These are phyloP conservation scores for Nothocercus nigrocapillus DNA, from an alignment of 2,113 vertebrate genomes.

Conservation along the genomic window DNA sequence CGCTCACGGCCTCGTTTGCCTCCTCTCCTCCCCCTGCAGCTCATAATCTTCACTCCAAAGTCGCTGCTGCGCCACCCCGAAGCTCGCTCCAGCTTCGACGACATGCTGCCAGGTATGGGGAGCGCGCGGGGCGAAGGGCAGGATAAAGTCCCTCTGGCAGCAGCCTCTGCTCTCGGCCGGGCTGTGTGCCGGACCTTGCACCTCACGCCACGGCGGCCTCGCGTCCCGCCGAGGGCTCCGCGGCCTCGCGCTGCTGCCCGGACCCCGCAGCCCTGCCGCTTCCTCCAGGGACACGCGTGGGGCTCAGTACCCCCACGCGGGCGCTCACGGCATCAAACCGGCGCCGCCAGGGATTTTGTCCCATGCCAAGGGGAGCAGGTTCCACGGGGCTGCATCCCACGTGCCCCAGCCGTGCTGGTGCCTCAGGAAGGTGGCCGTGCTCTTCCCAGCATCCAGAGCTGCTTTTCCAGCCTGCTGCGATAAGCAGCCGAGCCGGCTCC, in stretches of 20 bases:
- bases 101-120: constrained; percentile 88
- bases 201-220: no score
- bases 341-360: no score
- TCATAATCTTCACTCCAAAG: constrained; percentile 94
- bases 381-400: no score
- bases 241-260: no score
- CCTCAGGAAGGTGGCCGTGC: not conserved
- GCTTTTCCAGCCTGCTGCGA: not conserved
- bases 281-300: no score
- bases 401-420: no score
- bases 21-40: constrained; percentile 80
- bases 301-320: no score
- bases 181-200: no score
- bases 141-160: not conserved
- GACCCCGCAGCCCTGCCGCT: no score
- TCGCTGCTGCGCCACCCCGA: constrained; percentile 92
- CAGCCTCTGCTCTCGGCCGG: not conserved
- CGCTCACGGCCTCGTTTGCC: not conserved
- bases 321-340: no score
- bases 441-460: not conserved
- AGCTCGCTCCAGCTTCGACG: constrained; percentile 90
- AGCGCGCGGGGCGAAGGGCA: not conserved
- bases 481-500: not conserved
- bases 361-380: no score
- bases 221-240: no score